Evolutionary conservation across 2,888 invertebrate genomes (phyloP), one percentile per base, ranked within the genome.

Genomic region (Endomychus coccineus): DNA sequence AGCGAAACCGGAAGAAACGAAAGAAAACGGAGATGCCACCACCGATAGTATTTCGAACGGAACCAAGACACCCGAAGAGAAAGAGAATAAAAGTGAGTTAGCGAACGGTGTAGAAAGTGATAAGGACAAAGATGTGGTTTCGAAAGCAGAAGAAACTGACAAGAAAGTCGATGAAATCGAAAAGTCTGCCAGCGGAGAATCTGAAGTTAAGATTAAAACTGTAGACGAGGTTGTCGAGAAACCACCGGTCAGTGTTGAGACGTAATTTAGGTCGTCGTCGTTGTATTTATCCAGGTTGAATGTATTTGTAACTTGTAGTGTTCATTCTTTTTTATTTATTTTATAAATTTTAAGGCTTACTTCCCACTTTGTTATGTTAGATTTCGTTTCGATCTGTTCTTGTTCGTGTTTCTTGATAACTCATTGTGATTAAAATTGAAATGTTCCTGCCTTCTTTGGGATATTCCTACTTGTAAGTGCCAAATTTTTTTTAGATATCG

Each of bases 171-270:
- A 42, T 33, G 35, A 34, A 17, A 16, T n/a, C 12, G 46, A 44
- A 16, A 32, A n/a, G n/a, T n/a, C n/a, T n/a, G n/a, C 38, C 17
- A 46, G 42, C 34, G 54, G 50, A 45, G 54, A 62, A 7, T n/a
- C n/a, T n/a, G 74, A 75, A 43, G 71, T 75, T 49, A 74, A 34
- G 24, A 70, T 71, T 14, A 75, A 75, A 64, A 68, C 71, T 43
- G 66, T 74, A 23, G 66, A 71, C 34, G 65, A 69, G 34, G 60
- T 64, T n/a, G 70, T 37, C 15, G 36, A 37, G 25, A 37, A 21
- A 27, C 19, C 33, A 38, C 28, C 38, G 11, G 38, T 38, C 16
- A 38, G 38, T 24, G 38, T 34, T 21, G 38, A 33, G 16, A 33
- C 38, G 19, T 38, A 34, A 38, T 17, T 38, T 27, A 19, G 6